A percentile compares a stretch with the other conserved stretches of the same genome.
These are phyloP conservation scores for Natator depressus DNA, from an alignment of 2,113 vertebrate species.

Conservation along the genomic window DNA sequence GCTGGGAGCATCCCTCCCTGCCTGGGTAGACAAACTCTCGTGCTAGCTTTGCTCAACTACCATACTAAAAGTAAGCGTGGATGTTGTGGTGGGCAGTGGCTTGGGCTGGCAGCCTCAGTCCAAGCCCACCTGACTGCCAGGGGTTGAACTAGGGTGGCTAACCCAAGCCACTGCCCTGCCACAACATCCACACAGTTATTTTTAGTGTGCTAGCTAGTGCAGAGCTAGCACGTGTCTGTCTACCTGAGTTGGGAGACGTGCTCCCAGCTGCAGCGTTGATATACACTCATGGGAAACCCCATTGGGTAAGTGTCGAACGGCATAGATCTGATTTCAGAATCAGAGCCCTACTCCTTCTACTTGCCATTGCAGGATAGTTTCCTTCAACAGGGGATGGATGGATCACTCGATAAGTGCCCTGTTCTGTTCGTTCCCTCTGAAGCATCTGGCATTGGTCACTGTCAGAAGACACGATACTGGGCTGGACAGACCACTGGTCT, in stretches of 20 bases:
- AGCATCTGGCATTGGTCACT: neutral
- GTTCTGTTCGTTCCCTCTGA: neutral
- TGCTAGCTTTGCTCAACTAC: neutral
- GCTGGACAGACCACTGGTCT: no score
- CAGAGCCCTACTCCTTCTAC: neutral
- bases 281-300: neutral
- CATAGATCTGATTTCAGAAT: neutral
- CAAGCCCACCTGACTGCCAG: neutral
- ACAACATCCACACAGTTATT: neutral
- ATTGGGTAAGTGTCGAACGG: neutral
- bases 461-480: neutral
- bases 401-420: neutral
- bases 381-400: neutral
- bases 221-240: neutral
- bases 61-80: neutral
- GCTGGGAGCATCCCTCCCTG: no score
- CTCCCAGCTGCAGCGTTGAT: neutral
- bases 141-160: neutral
- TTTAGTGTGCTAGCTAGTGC: neutral
- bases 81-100: no score
- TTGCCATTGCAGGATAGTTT: neutral
- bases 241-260: neutral
- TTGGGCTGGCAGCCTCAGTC: neutral
- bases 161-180: neutral
- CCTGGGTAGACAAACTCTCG: neutral